Percentiles rank a stretch among this genome's conserved stretches.
Conservation (phyloP, 2,113 vertebrate genomes). For the Sebastes schlegelii region DNA sequence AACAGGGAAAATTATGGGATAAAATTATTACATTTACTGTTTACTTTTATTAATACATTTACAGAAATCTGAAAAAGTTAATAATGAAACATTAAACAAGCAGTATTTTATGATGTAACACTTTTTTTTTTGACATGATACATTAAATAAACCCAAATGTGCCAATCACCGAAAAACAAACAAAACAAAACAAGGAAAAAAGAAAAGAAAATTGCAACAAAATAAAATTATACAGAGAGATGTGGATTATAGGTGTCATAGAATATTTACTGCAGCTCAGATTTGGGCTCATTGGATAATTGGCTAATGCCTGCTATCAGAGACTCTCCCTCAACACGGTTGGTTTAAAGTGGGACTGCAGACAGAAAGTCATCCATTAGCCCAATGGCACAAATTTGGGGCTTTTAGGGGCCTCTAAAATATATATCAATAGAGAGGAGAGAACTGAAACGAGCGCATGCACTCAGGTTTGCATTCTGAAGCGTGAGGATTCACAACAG, state of each 20-base stretch:
- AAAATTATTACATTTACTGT: not conserved
- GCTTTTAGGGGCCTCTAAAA: not conserved
- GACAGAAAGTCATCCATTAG: slow-evolving; percentile 11
- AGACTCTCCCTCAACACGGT: not conserved
- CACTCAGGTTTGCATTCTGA: not conserved
- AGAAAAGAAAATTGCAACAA: not conserved
- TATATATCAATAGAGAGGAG: not conserved
- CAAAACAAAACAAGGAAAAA: not conserved
- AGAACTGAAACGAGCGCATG: not conserved
- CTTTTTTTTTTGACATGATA: not conserved
- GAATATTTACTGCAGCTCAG: not conserved
- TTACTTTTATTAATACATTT: not conserved
- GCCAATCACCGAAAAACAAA: too few species aligned
- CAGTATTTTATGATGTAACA: not conserved
- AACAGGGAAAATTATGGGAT: not conserved
- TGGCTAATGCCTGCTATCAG: not conserved
- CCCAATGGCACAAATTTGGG: not conserved
- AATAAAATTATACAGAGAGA: not conserved
- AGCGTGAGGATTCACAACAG: not conserved
- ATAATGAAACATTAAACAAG: not conserved
- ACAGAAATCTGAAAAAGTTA: not conserved
- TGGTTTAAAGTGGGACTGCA: not conserved
- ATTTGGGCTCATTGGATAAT: slow-evolving; percentile 4
- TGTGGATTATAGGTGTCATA: not conserved
- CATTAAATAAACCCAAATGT: not conserved